These are phyloP conservation scores for Sycobia sp. DNA, from an alignment of 1,140 invertebrate genomes.

Conservation along the genomic window DNA sequence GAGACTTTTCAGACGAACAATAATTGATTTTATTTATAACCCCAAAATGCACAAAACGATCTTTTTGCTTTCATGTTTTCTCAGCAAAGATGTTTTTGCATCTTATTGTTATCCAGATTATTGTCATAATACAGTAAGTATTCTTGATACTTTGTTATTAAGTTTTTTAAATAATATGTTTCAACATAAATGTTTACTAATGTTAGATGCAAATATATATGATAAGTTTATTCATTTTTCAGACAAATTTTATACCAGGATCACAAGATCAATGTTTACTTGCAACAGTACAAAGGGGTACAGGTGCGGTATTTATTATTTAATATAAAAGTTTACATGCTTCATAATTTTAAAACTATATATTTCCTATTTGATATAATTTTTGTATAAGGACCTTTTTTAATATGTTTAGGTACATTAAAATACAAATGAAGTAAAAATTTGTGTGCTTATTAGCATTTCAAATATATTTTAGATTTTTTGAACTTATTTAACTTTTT, in stretches of 20 bases:
- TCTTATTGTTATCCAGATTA: constrained; percentile 47
- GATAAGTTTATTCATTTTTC: constrained; percentile 23
- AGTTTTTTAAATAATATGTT: not conserved
- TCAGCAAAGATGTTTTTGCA: constrained; percentile 14
- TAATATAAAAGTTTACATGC: not conserved
- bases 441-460: not conserved
- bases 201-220: not conserved
- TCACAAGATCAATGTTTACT: constrained; percentile 43
- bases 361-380: not conserved
- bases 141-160: not conserved
- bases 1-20: no score
- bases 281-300: constrained; percentile 38
- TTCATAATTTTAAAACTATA: no score
- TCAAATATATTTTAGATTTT: not conserved
- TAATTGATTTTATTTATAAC: constrained; percentile 38
- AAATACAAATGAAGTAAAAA: no score
- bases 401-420: not conserved
- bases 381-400: constrained; percentile 1
- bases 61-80: constrained; percentile 27
- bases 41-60: constrained; percentile 40
- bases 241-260: constrained; percentile 36
- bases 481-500: constrained; percentile 1
- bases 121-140: constrained; percentile 47
- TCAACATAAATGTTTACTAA: not conserved
- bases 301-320: constrained; percentile 40